Percentiles rank a stretch among this genome's conserved stretches.
Evolutionary conservation across 2,113 vertebrate species (phyloP).

Genomic region (Steatornis caripensis): DNA sequence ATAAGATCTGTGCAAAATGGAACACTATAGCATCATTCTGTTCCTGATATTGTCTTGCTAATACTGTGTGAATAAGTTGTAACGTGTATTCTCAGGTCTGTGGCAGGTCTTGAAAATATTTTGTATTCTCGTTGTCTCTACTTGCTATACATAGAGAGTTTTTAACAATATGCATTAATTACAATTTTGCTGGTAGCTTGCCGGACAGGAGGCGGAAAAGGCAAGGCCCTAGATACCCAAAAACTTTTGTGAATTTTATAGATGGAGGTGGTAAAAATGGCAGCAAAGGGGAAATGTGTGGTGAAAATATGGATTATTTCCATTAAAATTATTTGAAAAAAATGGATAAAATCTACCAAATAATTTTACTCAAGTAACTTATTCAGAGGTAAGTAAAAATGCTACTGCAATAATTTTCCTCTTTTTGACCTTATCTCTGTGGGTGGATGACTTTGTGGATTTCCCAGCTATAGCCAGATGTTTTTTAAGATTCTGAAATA

Average conservation of each 20-base stretch:
- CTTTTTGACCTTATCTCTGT: neutral
- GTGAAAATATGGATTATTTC: neutral
- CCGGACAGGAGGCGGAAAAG: neutral
- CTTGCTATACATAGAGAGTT: neutral
- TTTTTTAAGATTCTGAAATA: neutral
- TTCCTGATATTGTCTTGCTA: neutral
- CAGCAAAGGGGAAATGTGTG: fast-evolving
- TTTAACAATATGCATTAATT: neutral
- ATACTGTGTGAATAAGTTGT: neutral
- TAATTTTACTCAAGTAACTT: neutral
- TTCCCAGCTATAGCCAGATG: neutral
- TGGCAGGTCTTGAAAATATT: neutral
- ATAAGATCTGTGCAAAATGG: neutral
- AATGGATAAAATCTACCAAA: neutral
- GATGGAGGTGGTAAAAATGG: neutral
- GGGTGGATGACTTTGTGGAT: neutral
- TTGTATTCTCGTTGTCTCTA: neutral
- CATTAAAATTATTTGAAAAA: neutral
- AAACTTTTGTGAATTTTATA: neutral
- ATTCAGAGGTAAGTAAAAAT: neutral
- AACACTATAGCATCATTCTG: neutral
- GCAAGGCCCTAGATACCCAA: neutral
- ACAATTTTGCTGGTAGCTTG: neutral
- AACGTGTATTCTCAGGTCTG: neutral
- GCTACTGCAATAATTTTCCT: neutral